Conservation (phyloP, 2,797 vertebrate species). For the Muraenolepis orangiensis region DNA sequence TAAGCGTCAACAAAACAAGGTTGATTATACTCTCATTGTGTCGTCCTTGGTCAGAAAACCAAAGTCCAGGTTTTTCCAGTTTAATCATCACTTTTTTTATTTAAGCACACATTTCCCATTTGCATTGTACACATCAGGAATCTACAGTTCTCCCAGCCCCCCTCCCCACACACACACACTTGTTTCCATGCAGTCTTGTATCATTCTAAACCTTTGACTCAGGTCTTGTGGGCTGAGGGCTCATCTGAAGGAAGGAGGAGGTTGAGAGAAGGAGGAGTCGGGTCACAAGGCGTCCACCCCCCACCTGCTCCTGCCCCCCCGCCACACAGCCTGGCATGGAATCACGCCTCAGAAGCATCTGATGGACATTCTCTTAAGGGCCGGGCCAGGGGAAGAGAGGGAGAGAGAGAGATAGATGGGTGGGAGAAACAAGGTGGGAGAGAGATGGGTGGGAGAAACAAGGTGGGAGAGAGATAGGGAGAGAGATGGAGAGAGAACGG, state of each 20-base stretch:
- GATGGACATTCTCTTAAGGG: slow-evolving; percentile 53
- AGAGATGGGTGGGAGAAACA: no score
- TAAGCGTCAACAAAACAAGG: neutral
- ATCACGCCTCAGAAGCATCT: no score
- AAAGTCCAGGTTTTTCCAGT: slow-evolving; percentile 68
- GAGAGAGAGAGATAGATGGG: no score
- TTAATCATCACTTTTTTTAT: slow-evolving; percentile 83
- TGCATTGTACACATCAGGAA: slow-evolving; percentile 75
- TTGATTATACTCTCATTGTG: neutral
- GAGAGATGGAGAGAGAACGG: no score
- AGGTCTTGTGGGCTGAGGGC: slow-evolving; percentile 57
- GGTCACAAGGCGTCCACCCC: slow-evolving; percentile 54
- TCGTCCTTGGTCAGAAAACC: slow-evolving; percentile 11
- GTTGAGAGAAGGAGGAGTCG: slow-evolving; percentile 44
- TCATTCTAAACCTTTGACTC: slow-evolving; percentile 48
- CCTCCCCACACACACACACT: slow-evolving; percentile 12
- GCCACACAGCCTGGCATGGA: no score
- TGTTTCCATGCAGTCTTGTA: slow-evolving; percentile 58
- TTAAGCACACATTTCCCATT: slow-evolving; percentile 80
- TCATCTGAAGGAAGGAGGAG: slow-evolving; percentile 31
- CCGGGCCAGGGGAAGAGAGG: slow-evolving; percentile 60
- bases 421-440: no score
- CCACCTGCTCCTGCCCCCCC: slow-evolving; percentile 8
- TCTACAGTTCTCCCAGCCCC: slow-evolving; percentile 70
- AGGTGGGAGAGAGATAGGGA: no score